Percentiles rank a stretch among this genome's conserved stretches.
Evolutionary conservation across 2,888 invertebrate genomes (phyloP).

Genomic region (Sylvicola cinctus): DNA sequence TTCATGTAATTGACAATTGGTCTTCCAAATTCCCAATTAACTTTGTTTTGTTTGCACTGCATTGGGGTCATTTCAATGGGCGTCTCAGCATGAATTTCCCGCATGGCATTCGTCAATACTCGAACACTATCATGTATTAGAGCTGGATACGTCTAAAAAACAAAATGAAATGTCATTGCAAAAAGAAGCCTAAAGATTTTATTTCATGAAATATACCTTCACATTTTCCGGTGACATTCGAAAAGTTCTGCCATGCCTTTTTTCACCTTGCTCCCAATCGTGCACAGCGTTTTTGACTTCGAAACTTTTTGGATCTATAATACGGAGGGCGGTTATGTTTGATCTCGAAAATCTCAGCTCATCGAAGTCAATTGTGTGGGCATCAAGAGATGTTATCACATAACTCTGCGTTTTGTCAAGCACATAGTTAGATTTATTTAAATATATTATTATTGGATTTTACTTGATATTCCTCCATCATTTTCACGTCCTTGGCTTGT

Average conservation of each 20-base stretch:
- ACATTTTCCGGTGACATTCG: conserved; percentile 15
- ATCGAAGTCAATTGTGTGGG: conserved; percentile 26
- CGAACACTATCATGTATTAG: conserved; percentile 48
- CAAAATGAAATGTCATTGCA: not conserved
- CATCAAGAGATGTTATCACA: conserved; percentile 29
- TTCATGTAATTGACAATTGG: conserved; percentile 44
- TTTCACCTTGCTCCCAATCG: conserved; percentile 23
- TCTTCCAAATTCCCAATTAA: conserved; percentile 32
- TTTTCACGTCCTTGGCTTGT: conserved; percentile 62
- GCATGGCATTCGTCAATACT: conserved; percentile 36
- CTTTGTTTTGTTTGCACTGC: conserved; percentile 12
- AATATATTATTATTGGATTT: no score
- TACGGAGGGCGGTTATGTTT: conserved; percentile 21
- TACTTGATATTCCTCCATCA: conserved; percentile 64
- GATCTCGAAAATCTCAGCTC: conserved; percentile 24
- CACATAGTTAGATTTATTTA: no score
- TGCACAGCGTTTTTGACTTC: conserved; percentile 21
- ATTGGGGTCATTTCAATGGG: not conserved
- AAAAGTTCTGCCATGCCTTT: conserved; percentile 16
- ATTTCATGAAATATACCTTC: no score
- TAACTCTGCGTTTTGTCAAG: conserved; percentile 28
- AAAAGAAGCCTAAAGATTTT: conserved; percentile 1
- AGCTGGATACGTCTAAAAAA: conserved; percentile 39
- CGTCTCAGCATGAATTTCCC: conserved; percentile 3
- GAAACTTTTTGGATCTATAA: conserved; percentile 23